These are phyloP conservation scores for Digitonthophagus gazella DNA, from an alignment of 2,888 invertebrate species.

Conservation along the genomic window DNA sequence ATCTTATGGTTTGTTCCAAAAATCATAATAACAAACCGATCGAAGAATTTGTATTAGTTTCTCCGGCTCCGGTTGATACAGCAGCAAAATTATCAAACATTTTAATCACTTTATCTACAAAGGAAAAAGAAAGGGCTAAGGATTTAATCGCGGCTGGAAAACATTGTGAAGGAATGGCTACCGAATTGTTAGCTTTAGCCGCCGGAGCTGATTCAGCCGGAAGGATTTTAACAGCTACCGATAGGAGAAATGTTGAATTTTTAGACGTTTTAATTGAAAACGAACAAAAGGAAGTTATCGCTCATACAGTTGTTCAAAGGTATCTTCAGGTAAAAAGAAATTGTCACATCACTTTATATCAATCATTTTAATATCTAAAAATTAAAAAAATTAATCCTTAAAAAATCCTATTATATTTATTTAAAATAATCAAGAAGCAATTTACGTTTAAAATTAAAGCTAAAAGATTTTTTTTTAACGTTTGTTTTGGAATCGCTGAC, in stretches of 20 bases:
- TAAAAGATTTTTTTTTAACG: no score
- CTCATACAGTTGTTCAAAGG: constrained; percentile 95
- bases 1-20: constrained; percentile 97
- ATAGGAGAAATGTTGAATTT: constrained; percentile 90
- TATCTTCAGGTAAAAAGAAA: constrained; percentile 86
- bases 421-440: no score
- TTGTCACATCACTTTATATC: constrained; percentile 55
- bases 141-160: constrained; percentile 94
- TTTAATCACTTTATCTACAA: constrained; percentile 81
- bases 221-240: constrained; percentile 90
- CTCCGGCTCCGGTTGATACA: constrained; percentile 98
- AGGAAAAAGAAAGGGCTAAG: constrained; percentile 97
- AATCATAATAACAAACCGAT: constrained; percentile 94
- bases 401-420: no score
- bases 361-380: no score
- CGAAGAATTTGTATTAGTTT: constrained; percentile 96
- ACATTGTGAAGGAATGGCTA: constrained; percentile 97
- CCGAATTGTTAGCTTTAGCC: constrained; percentile 89
- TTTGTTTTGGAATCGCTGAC: no score
- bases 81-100: constrained; percentile 96
- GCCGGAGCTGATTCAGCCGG: constrained; percentile 95
- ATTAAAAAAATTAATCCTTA: no score
- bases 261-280: constrained; percentile 96
- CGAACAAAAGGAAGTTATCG: constrained; percentile 97
- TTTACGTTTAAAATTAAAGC: no score